A percentile compares a stretch with the other conserved stretches of the same genome.
phyloP scores from a whole-genome alignment of 2,888 invertebrate genomes.

The Geophilus truncorum region DNA sequence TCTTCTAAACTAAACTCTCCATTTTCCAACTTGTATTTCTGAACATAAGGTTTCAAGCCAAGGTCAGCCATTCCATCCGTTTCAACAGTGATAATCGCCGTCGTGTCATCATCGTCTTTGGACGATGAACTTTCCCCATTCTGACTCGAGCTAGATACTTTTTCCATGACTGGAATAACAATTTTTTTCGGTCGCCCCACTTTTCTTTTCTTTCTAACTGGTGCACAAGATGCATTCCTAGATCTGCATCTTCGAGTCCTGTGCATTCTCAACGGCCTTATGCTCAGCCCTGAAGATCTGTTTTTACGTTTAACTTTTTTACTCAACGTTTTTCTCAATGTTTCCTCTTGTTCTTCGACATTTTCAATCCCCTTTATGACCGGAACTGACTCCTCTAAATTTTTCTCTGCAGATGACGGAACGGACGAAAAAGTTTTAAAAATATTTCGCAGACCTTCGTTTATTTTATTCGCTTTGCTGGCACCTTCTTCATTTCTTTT shows the following conservation, averaged over 20 bases:
- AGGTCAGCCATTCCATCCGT: background rate
- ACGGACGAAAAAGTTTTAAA: background rate
- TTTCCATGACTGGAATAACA: background rate
- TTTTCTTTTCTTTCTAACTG: background rate
- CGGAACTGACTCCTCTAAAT: background rate
- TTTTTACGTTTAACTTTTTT: background rate
- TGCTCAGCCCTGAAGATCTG: background rate
- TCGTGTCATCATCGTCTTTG: background rate
- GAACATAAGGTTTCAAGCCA: constrained; percentile 28
- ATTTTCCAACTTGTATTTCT: constrained; percentile 31
- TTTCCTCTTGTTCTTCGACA: background rate
- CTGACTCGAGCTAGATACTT: background rate
- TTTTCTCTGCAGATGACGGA: background rate
- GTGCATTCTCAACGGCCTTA: background rate
- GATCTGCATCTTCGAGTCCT: background rate
- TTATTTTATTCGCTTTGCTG: background rate
- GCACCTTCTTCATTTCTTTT: background rate
- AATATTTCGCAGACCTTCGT: background rate
- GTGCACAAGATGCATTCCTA: background rate
- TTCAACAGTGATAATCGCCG: constrained; percentile 32
- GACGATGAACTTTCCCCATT: background rate
- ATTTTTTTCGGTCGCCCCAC: background rate
- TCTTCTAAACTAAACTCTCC: constrained; percentile 31
- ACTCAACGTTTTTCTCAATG: background rate
- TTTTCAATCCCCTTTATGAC: background rate